Evolutionary conservation across 1,140 invertebrate species (phyloP).

Genomic region (Papilio aristodemus): DNA sequence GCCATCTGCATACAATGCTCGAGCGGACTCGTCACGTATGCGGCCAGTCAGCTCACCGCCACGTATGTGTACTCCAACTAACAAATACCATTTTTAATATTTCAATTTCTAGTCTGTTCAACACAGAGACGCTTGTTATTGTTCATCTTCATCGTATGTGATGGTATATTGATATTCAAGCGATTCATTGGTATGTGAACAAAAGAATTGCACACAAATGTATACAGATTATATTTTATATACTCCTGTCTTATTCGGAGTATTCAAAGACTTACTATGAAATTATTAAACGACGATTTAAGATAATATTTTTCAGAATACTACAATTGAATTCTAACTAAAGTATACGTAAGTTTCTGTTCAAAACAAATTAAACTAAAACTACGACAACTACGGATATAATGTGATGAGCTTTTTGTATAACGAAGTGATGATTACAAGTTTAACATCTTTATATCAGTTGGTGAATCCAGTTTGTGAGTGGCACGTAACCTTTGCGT

Average conservation of each 20-base stretch:
- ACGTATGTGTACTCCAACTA: neutral
- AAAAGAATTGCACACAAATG: no score
- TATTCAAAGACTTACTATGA: no score
- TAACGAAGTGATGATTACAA: neutral
- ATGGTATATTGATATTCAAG: no score
- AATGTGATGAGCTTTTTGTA: neutral
- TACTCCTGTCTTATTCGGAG: no score
- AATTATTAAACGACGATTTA: no score
- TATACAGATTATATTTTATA: no score
- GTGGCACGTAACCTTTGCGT: conserved; percentile 16
- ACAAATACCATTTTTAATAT: neutral
- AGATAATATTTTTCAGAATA: no score
- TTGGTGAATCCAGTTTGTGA: conserved; percentile 10
- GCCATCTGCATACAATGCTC: conserved; percentile 30
- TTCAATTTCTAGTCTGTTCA: neutral
- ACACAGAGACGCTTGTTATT: no score
- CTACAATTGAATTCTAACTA: no score
- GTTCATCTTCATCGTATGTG: no score
- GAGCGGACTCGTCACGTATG: conserved; percentile 8
- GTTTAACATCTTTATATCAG: conserved; percentile 8
- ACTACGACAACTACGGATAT: neutral
- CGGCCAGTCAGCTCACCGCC: neutral
- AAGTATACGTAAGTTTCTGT: no score
- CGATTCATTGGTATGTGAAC: no score
- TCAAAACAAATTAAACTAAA: neutral